phyloP scores from a whole-genome alignment of 2,113 vertebrate genomes.

The Onychostruthus taczanowskii region DNA sequence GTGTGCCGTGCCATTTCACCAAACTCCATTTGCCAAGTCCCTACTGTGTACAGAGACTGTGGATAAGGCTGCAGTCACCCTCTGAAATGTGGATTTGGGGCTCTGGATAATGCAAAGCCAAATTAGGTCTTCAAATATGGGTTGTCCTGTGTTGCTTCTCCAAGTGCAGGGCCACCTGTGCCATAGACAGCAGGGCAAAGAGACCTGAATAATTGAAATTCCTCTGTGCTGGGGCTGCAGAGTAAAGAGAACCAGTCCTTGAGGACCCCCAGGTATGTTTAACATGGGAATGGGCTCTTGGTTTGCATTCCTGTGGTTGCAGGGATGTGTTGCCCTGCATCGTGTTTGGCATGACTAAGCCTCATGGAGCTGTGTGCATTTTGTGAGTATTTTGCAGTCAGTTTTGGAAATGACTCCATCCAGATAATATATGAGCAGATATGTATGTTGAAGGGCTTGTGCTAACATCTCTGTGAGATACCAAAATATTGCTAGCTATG shows the following conservation, averaged over 20 bases:
- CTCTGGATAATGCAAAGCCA: not conserved
- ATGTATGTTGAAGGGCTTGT: constrained; percentile 20
- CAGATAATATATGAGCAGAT: constrained; percentile 41
- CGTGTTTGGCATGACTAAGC: constrained; percentile 26
- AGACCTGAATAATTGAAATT: constrained; percentile 3
- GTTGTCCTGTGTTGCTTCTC: not conserved
- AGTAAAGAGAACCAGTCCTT: not conserved
- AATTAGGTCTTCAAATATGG: not conserved
- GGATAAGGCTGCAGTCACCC: constrained; percentile 1
- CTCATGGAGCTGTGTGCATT: not conserved
- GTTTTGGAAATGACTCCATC: not conserved
- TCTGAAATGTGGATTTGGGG: not conserved
- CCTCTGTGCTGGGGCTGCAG: not conserved
- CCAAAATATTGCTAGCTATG: constrained; percentile 38
- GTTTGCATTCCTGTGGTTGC: not conserved
- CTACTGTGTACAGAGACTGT: constrained; percentile 14
- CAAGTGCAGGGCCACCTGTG: not conserved
- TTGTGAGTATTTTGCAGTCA: not conserved
- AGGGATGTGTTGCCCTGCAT: not conserved
- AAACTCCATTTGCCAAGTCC: constrained; percentile 57
- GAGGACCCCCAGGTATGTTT: not conserved
- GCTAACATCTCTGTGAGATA: constrained; percentile 31
- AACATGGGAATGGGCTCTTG: not conserved
- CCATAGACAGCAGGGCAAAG: not conserved
- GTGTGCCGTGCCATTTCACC: constrained; percentile 45